Percentiles rank a stretch among this genome's conserved stretches.
Evolutionary conservation across 2,888 invertebrate genomes (phyloP).

Genomic region (Thecocarcelia acutangulata): DNA sequence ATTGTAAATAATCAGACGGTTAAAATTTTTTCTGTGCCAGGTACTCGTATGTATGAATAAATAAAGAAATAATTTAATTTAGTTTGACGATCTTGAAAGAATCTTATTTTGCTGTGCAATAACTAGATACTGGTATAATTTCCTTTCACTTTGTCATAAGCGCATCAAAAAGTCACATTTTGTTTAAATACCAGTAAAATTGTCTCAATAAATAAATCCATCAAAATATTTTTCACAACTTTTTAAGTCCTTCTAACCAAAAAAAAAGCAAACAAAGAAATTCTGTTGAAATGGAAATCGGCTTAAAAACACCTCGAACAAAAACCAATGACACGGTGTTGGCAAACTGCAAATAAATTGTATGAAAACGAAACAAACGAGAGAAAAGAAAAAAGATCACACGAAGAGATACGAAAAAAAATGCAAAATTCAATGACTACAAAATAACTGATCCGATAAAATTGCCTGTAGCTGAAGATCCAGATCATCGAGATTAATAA

Average conservation of each 20-base stretch:
- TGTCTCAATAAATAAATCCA: conserved; percentile 70
- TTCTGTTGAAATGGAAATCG: conserved; percentile 77
- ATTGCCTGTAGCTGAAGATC: conserved; percentile 66
- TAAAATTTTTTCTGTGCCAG: no score
- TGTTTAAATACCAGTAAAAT: conserved; percentile 68
- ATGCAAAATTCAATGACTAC: conserved; percentile 33
- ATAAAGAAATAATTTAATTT: no score
- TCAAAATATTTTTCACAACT: conserved; percentile 77
- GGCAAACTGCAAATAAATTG: conserved; percentile 57
- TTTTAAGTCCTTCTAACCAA: conserved; percentile 67
- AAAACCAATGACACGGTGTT: conserved; percentile 69
- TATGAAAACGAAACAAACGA: neutral
- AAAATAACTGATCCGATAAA: conserved; percentile 67
- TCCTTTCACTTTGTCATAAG: conserved; percentile 34
- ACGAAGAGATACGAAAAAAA: conserved; percentile 17
- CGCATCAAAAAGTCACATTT: conserved; percentile 74
- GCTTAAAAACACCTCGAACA: conserved; percentile 73
- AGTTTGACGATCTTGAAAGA: conserved; percentile 4
- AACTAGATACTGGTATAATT: neutral
- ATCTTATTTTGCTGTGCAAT: neutral
- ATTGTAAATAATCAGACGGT: no score
- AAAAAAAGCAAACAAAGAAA: conserved; percentile 41
- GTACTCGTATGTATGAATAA: no score
- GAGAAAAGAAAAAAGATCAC: conserved; percentile 43
- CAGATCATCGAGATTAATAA: conserved; percentile 63